A percentile compares a stretch with the other conserved stretches of the same genome.
Conservation (phyloP, 1,140 invertebrate species). For the Diabrotica virgifera region DNA sequence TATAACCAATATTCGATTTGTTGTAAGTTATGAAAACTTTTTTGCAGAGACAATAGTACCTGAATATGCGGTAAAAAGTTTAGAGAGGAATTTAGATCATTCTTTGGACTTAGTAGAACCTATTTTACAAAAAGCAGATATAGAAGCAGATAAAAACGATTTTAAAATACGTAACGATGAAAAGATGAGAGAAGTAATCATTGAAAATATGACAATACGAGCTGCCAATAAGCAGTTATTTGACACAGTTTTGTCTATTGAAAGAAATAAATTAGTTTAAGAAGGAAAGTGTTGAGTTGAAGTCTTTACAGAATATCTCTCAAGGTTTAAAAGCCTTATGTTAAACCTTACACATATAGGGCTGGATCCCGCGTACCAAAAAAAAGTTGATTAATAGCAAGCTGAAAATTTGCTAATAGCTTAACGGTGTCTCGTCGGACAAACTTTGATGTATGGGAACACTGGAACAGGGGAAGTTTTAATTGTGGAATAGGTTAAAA, state of each 20-base stretch:
- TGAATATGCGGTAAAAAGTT: conserved; percentile 29
- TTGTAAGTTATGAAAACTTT: conserved; percentile 36
- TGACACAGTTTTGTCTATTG: conserved; percentile 29
- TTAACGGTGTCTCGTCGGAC: too few relatives aligned
- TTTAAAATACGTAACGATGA: conserved; percentile 16
- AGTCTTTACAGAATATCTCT: too few relatives aligned
- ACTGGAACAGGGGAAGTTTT: too few relatives aligned
- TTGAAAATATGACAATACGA: conserved; percentile 32
- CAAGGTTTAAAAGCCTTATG: too few relatives aligned
- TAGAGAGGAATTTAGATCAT: conserved; percentile 35
- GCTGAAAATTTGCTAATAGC: too few relatives aligned
- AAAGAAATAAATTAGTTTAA: neutral
- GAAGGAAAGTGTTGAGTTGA: too few relatives aligned
- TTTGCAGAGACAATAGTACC: conserved; percentile 35
- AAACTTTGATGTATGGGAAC: too few relatives aligned
- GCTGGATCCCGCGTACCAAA: too few relatives aligned
- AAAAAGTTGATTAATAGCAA: too few relatives aligned
- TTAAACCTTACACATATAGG: too few relatives aligned
- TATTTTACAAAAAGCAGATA: conserved; percentile 29
- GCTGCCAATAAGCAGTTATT: conserved; percentile 38
- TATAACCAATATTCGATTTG: conserved; percentile 60
- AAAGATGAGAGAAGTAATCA: conserved; percentile 21
- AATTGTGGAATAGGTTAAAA: too few relatives aligned
- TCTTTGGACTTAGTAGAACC: conserved; percentile 28
- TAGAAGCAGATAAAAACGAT: conserved; percentile 35